Percentiles rank a stretch among this genome's conserved stretches.
Conservation (phyloP, 2,888 invertebrate genomes). For the Drosophila picticornis region DNA sequence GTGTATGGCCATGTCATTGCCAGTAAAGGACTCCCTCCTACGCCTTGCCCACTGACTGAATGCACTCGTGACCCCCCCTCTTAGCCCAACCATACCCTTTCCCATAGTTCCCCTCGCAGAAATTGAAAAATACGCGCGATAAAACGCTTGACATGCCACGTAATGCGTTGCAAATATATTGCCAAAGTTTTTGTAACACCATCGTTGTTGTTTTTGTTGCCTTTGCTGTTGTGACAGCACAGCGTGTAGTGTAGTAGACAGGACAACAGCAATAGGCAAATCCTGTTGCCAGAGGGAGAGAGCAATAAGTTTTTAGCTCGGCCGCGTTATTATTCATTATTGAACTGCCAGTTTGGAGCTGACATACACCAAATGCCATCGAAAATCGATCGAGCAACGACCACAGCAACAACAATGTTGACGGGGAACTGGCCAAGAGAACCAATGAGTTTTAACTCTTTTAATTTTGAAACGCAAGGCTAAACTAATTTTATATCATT, state of each 20-base stretch:
- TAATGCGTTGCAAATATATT: slow-evolving; percentile 81
- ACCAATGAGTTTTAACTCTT: slow-evolving; percentile 47
- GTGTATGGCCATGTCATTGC: slow-evolving; percentile 51
- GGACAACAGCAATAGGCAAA: slow-evolving; percentile 17
- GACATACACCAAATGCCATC: slow-evolving; percentile 73
- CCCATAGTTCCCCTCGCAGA: slow-evolving; percentile 40
- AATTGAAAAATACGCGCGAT: slow-evolving; percentile 82
- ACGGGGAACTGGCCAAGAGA: slow-evolving; percentile 30
- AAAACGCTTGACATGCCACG: slow-evolving; percentile 81
- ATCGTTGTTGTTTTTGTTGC: slow-evolving; percentile 24
- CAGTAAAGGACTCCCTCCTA: slow-evolving; percentile 7
- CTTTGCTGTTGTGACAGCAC: slow-evolving; percentile 67
- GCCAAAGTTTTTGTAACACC: slow-evolving; percentile 70
- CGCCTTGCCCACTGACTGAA: neutral
- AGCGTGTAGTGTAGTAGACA: slow-evolving; percentile 56
- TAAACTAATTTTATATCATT: slow-evolving; percentile 78
- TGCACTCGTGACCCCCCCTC: slow-evolving; percentile 27
- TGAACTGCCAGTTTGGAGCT: slow-evolving; percentile 77
- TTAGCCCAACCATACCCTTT: neutral
- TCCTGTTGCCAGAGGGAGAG: slow-evolving; percentile 13
- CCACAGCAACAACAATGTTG: slow-evolving; percentile 1
- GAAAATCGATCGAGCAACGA: slow-evolving; percentile 27
- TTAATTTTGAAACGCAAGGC: slow-evolving; percentile 68
- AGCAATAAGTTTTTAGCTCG: slow-evolving; percentile 67
- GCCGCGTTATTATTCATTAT: slow-evolving; percentile 78